These are phyloP conservation scores for Caiman crocodilus DNA, from an alignment of 2,797 vertebrate species.

Conservation along the genomic window DNA sequence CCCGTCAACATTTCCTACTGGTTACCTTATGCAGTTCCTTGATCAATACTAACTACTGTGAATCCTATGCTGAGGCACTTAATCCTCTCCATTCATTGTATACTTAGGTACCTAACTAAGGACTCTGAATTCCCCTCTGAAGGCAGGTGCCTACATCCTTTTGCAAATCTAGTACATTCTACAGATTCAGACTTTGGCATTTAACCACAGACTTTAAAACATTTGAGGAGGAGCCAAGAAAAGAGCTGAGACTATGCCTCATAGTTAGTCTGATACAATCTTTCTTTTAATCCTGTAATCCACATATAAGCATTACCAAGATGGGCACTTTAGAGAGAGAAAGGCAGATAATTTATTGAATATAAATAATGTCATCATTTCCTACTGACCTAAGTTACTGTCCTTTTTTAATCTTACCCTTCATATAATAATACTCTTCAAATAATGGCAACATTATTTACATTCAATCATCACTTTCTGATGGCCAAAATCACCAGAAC, in stretches of 20 bases:
- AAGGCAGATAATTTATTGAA: not conserved
- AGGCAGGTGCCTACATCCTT: not conserved
- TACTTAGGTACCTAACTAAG: too few relatives aligned
- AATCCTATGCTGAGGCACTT: too few relatives aligned
- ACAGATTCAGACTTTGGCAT: not conserved
- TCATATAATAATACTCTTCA: too few relatives aligned
- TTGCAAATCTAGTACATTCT: not conserved
- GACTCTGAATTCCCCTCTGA: too few relatives aligned
- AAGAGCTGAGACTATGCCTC: not conserved
- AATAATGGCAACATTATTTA: too few relatives aligned
- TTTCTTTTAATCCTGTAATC: not conserved
- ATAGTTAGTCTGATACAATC: not conserved
- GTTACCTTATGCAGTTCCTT: too few relatives aligned
- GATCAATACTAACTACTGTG: too few relatives aligned
- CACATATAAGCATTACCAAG: not conserved
- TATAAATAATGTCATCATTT: not conserved
- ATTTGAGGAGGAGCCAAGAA: not conserved
- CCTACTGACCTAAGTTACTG: not conserved
- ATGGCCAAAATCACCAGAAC: not conserved
- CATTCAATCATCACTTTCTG: not conserved
- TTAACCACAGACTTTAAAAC: not conserved
- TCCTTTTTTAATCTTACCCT: not conserved
- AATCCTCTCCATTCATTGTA: too few relatives aligned
- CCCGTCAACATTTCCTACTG: too few relatives aligned
- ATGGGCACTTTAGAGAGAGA: not conserved